Conservation (phyloP, 1,140 invertebrate genomes). For the Chionoecetes opilio region DNA sequence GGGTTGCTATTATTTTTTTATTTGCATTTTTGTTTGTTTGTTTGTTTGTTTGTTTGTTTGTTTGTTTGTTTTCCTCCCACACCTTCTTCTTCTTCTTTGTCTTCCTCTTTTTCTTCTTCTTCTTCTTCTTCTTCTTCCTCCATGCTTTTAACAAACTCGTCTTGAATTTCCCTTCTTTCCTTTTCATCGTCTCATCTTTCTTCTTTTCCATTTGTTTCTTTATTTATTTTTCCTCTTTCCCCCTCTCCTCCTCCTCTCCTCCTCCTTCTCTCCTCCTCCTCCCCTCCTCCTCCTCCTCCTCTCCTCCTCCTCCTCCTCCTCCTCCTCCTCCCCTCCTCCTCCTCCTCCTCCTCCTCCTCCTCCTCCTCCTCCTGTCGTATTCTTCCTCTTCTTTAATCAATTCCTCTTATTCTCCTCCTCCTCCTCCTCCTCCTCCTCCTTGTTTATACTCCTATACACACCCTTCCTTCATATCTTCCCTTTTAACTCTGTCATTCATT, state of each 20-base stretch:
- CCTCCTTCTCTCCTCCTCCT: too few species aligned
- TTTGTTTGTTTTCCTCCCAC: background rate
- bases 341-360: background rate
- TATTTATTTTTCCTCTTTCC: background rate
- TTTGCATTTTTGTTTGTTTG: background rate
- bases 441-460: too few species aligned
- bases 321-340: background rate
- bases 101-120: background rate
- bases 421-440: slow-evolving; percentile 22
- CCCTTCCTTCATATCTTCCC: too few species aligned
- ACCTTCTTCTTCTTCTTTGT: background rate
- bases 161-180: background rate
- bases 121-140: background rate
- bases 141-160: background rate
- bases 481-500: too few species aligned
- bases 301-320: too few species aligned
- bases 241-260: too few species aligned
- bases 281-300: too few species aligned
- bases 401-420: background rate
- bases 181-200: background rate
- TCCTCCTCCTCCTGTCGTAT: too few species aligned
- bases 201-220: background rate
- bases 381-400: background rate
- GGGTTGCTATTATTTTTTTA: background rate
- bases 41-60: background rate